Evolutionary conservation across 2,888 invertebrate species (phyloP), one percentile per base, ranked within the genome.

Genomic region (Hyppa rectilinea): DNA sequence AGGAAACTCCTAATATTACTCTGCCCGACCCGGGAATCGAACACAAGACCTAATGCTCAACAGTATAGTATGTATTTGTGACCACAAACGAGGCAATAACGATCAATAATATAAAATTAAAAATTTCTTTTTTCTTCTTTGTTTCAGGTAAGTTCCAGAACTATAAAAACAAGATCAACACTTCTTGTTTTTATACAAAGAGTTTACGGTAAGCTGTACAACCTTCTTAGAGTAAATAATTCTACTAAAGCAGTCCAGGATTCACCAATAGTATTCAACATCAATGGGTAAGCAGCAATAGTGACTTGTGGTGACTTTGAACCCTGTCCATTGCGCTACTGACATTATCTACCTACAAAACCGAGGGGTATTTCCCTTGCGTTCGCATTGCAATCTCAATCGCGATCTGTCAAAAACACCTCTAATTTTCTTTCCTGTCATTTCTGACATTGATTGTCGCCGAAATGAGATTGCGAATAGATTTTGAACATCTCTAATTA

Each of bases 111-210:
- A n/a, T 62, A 12, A 31, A 56, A 20, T 20, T 53, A 36, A 52
- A 23, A 14, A 34, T 58, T 20, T 40, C 4, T 34, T 56, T 23
- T 29, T 31, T 20, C 0, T 58, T 60, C 23, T 66, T 77, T 58
- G 50, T 78, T 81, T 34, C 78, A 78, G 78, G 78, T 78, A 81
- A 78, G 78, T 78, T 81, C 36, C 71, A 45, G 45, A 55, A 36
- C 4, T 2, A 29, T 29, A 14, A 5, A 74, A 9, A 12, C 9
- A n/a, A n/a, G n/a, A n/a, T n/a, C n/a, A n/a, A n/a, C n/a, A n/a
- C n/a, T n/a, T n/a, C n/a, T n/a, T n/a, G n/a, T n/a, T n/a, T n/a
- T n/a, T n/a, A n/a, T 9, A 17, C 2, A 26, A 40, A 56, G 26
- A 56, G 3, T 49, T 29, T 40, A 43, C 10, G 40, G 38, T 56